These are phyloP conservation scores for Cerceris rybyensis DNA, from an alignment of 2,888 invertebrate genomes.

Conservation along the genomic window DNA sequence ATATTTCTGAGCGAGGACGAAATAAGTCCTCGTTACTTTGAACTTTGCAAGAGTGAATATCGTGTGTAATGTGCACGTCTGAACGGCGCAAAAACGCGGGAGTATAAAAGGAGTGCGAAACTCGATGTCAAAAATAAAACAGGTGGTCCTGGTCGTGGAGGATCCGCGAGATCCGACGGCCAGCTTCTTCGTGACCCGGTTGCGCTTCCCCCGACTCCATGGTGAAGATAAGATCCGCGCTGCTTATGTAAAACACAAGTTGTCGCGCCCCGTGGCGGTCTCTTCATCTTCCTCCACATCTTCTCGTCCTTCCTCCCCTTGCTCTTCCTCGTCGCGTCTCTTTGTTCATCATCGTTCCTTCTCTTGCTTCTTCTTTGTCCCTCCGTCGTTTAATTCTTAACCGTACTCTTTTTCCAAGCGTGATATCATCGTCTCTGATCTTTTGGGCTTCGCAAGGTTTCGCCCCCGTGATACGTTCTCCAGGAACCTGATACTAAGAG, in stretches of 20 bases:
- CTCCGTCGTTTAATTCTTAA: background rate
- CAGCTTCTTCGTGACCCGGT: slow-evolving; percentile 64
- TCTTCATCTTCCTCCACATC: slow-evolving; percentile 53
- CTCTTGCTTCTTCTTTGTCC: background rate
- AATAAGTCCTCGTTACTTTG: background rate
- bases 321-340: background rate
- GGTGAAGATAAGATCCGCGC: slow-evolving; percentile 70
- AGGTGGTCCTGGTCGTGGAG: slow-evolving; percentile 33
- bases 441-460: slow-evolving; percentile 11
- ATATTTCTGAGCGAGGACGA: too few relatives aligned
- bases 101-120: slow-evolving; percentile 18
- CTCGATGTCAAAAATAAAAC: slow-evolving; percentile 44
- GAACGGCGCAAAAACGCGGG: slow-evolving; percentile 7
- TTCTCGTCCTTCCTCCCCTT: background rate
- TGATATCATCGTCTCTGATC: slow-evolving; percentile 25
- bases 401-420: background rate
- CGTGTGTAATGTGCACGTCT: background rate
- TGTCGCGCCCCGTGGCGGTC: slow-evolving; percentile 67
- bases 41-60: background rate
- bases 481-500: slow-evolving; percentile 2
- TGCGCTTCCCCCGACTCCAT: slow-evolving; percentile 53
- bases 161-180: slow-evolving; percentile 38
- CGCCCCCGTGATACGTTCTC: slow-evolving; percentile 3
- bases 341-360: background rate
- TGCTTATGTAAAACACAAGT: slow-evolving; percentile 74